Evolutionary conservation across 2,113 vertebrate genomes (phyloP).

Genomic region (Hylia prasina): DNA sequence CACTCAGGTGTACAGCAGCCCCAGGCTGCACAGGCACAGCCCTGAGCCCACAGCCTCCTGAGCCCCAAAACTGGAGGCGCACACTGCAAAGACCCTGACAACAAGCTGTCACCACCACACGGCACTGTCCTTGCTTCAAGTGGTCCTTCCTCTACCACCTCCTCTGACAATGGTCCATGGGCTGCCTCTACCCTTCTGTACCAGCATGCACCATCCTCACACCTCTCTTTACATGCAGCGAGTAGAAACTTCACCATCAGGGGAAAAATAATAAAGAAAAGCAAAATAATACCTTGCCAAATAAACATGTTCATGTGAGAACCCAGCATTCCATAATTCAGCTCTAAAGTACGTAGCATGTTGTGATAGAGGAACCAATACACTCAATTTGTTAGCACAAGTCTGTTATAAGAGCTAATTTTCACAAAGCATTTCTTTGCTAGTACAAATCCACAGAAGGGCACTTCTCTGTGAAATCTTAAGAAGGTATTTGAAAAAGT

Average conservation of each 20-base stretch:
- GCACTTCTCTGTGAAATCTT: not conserved
- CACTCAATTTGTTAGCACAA: not conserved
- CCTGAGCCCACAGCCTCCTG: not conserved
- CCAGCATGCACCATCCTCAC: not conserved
- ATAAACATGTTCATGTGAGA: not conserved
- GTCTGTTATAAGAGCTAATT: not conserved
- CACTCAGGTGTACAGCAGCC: not conserved
- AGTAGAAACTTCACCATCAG: not conserved
- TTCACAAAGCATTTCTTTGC: not conserved
- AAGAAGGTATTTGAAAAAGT: not conserved
- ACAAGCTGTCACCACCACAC: accelerated
- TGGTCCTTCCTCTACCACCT: not conserved
- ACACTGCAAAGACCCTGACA: not conserved
- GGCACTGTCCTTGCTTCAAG: accelerated
- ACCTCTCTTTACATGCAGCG: accelerated
- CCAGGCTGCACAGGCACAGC: not conserved
- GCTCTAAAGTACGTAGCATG: not conserved
- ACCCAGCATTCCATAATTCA: not conserved
- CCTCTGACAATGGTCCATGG: accelerated
- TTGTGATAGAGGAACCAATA: not conserved
- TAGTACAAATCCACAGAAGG: not conserved
- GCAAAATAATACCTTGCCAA: not conserved
- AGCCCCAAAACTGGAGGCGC: not conserved
- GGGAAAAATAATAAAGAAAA: not conserved
- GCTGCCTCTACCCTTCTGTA: not conserved